Evolutionary conservation across 2,797 vertebrate species (phyloP).

Genomic region (Lerista edwardsae): DNA sequence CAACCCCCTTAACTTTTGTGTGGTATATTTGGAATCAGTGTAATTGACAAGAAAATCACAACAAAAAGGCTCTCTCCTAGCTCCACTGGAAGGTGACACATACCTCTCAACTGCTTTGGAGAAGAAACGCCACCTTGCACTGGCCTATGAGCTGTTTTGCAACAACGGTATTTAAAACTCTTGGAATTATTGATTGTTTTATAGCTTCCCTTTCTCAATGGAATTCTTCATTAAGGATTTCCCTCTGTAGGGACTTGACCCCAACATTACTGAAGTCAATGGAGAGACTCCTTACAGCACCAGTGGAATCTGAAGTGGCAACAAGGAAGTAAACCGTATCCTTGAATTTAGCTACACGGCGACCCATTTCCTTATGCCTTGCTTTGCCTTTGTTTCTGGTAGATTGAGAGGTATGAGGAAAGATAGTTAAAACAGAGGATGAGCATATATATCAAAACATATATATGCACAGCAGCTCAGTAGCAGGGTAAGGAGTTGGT

Average conservation of each 20-base stretch:
- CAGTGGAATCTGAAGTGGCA: not conserved
- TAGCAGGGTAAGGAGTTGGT: constrained; percentile 50
- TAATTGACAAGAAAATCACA: constrained; percentile 71
- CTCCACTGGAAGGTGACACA: constrained; percentile 61
- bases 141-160: not conserved
- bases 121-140: constrained; percentile 33
- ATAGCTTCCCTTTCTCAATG: not conserved
- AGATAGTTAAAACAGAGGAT: constrained; percentile 54
- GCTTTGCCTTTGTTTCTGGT: constrained; percentile 46
- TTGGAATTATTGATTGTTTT: not conserved
- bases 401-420: constrained; percentile 77
- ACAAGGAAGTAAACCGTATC: constrained; percentile 8
- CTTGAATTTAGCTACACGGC: not conserved
- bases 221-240: not conserved
- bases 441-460: constrained; percentile 48
- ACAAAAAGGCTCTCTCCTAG: constrained; percentile 49
- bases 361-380: constrained; percentile 17
- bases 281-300: constrained; percentile 5
- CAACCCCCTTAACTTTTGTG: not conserved
- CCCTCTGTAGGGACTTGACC: constrained; percentile 26
- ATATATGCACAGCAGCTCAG: constrained; percentile 50
- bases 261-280: constrained; percentile 15
- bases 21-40: constrained; percentile 60
- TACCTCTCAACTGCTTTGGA: constrained; percentile 78
- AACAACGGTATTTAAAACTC: constrained; percentile 18